phyloP scores from a whole-genome alignment of 2,113 vertebrate genomes.

The Eulemur macaco region DNA sequence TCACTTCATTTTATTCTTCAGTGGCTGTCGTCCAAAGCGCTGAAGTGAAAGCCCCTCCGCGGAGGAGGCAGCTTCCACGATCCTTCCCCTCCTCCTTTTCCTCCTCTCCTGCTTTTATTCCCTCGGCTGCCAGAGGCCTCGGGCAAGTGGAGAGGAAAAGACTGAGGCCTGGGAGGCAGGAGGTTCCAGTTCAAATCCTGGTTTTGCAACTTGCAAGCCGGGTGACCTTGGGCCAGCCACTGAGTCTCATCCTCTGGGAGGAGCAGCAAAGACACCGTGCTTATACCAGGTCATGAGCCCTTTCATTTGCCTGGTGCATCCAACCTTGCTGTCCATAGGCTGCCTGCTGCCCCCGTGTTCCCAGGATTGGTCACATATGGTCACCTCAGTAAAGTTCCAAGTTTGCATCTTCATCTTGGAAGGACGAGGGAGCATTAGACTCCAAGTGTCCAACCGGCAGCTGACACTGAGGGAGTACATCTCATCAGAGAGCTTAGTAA shows the following conservation, averaged over 20 bases:
- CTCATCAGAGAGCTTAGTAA: background rate
- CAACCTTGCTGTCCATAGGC: background rate
- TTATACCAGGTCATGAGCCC: rapidly evolving
- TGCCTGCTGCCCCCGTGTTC: background rate
- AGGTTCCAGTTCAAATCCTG: background rate
- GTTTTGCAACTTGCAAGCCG: background rate
- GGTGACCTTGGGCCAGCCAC: background rate
- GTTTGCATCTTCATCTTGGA: background rate
- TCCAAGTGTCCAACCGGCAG: background rate
- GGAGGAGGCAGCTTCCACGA: background rate
- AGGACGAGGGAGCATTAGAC: background rate
- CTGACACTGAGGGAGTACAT: background rate
- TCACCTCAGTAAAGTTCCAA: background rate
- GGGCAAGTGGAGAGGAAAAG: background rate
- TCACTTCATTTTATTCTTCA: slow-evolving; percentile 50
- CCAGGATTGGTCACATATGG: background rate
- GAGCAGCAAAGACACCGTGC: background rate
- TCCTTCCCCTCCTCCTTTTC: too few relatives aligned
- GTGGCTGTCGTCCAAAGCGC: slow-evolving; percentile 43
- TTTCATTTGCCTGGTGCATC: background rate
- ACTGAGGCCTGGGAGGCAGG: background rate
- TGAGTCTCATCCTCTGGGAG: background rate
- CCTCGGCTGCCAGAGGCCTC: background rate
- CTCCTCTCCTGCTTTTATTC: background rate
- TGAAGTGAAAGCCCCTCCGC: background rate